phyloP scores from a whole-genome alignment of 37 sponge, comb jelly and placozoan genomes.

The Aplysina aerophoba region DNA sequence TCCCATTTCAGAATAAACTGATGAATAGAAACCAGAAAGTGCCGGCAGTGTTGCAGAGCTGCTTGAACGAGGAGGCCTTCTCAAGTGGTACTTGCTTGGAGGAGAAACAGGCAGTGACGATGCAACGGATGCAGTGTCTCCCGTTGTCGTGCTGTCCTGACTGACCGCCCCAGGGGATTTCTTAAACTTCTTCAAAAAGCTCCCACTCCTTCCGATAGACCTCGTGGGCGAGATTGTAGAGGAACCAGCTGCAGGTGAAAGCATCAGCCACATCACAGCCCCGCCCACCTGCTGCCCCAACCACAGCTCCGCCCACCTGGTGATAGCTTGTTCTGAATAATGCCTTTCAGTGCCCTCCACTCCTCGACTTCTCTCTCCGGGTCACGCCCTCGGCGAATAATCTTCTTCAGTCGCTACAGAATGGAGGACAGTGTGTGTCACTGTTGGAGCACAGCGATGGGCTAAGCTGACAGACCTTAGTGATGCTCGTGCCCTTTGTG shows the following conservation, averaged over 20 bases:
- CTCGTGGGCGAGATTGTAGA: neutral
- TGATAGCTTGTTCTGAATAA: neutral
- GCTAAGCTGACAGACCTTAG: neutral
- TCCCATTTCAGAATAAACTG: neutral
- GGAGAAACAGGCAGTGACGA: too few relatives aligned
- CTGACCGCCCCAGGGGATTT: too few relatives aligned
- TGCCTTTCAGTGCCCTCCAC: constrained; percentile 12
- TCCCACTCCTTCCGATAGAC: neutral
- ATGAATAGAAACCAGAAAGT: neutral
- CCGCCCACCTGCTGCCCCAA: neutral
- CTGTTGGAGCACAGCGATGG: constrained; percentile 55
- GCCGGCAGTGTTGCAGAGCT: neutral
- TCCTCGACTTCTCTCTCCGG: constrained; percentile 29
- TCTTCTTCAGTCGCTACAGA: neutral
- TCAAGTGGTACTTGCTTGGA: neutral
- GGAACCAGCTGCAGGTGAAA: too few relatives aligned
- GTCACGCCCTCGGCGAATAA: neutral
- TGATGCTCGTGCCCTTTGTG: neutral
- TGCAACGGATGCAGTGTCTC: too few relatives aligned
- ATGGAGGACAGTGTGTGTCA: neutral
- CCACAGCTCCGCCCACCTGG: neutral
- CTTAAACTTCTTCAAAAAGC: neutral
- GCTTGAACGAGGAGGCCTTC: neutral
- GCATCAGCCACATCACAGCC: too few relatives aligned
- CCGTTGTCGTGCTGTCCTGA: too few relatives aligned